These are phyloP conservation scores for Dryobates pubescens DNA, from an alignment of 2,797 vertebrate species.

Conservation along the genomic window DNA sequence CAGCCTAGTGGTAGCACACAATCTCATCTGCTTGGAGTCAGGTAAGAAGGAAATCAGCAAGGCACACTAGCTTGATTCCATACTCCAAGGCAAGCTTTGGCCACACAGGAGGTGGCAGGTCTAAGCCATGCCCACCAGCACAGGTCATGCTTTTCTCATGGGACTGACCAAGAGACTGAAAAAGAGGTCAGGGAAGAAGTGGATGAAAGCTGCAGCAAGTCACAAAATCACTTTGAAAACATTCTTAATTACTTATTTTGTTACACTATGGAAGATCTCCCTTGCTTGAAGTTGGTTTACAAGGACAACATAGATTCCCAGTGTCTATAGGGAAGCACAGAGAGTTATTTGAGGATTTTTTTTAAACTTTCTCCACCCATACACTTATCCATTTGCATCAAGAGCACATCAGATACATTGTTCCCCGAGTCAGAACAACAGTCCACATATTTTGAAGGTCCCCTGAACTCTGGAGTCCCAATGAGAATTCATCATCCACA, in stretches of 20 bases:
- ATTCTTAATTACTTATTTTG: background rate
- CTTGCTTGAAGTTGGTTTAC: background rate
- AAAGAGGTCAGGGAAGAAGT: background rate
- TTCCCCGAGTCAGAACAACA: background rate
- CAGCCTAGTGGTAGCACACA: background rate
- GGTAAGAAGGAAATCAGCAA: background rate
- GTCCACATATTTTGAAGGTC: background rate
- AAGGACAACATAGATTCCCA: background rate
- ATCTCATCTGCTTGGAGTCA: background rate
- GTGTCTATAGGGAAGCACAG: background rate
- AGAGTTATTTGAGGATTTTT: background rate
- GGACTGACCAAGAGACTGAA: background rate
- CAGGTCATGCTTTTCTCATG: background rate
- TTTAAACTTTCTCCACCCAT: background rate
- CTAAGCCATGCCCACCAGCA: background rate
- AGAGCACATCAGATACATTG: background rate
- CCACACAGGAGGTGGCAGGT: background rate
- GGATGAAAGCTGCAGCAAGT: background rate
- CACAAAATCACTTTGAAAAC: background rate
- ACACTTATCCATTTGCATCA: background rate
- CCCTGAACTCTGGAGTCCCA: background rate
- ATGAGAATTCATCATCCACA: background rate
- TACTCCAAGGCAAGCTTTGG: background rate
- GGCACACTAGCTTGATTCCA: background rate
- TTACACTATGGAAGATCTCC: background rate